These are phyloP conservation scores for Margarornis squamiger DNA, from an alignment of 2,797 vertebrate genomes.

Conservation along the genomic window DNA sequence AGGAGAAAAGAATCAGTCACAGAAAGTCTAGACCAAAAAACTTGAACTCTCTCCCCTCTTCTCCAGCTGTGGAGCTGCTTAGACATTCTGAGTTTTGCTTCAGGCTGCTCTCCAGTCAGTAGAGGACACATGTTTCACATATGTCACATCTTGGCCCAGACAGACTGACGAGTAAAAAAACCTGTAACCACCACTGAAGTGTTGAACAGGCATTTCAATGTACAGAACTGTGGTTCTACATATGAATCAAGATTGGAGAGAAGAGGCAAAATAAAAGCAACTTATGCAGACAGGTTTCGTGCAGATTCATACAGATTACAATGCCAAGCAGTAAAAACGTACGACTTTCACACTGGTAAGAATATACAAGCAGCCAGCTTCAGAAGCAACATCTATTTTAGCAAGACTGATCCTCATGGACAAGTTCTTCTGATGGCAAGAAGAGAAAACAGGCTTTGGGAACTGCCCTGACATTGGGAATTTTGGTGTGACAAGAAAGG, in stretches of 20 bases:
- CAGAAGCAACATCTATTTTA: background rate
- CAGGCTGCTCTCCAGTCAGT: background rate
- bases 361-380: background rate
- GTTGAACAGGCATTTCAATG: background rate
- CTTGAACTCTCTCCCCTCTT: background rate
- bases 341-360: background rate
- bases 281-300: background rate
- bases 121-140: background rate
- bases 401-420: background rate
- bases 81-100: background rate
- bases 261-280: background rate
- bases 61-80: background rate
- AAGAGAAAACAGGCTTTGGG: background rate
- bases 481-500: background rate
- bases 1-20: background rate
- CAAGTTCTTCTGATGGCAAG: background rate
- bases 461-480: background rate
- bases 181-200: background rate
- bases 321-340: rapidly evolving
- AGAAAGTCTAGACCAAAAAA: background rate
- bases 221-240: background rate
- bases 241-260: background rate
- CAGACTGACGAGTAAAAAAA: background rate
- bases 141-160: background rate
- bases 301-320: background rate